Conservation (phyloP, 2,888 invertebrate genomes). For the Tiliacea citrago region DNA sequence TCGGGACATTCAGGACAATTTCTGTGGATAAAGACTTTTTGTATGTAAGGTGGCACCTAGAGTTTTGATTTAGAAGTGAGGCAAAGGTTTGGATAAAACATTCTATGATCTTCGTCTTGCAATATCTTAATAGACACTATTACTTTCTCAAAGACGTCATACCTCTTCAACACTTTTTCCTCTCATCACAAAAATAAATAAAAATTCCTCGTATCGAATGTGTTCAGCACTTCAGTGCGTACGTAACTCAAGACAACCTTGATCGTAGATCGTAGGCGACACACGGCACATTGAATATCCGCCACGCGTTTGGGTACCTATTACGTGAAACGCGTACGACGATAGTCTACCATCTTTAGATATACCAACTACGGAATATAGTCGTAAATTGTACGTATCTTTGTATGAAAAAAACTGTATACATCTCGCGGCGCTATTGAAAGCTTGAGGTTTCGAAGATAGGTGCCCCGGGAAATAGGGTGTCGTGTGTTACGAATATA, state of each 20-base stretch:
- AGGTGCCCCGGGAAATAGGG: slow-evolving; percentile 67
- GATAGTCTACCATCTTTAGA: slow-evolving; percentile 66
- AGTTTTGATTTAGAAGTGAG: neutral
- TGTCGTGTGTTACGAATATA: slow-evolving; percentile 58
- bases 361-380: slow-evolving; percentile 74
- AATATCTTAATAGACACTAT: neutral
- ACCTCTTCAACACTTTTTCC: neutral
- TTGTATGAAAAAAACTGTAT: slow-evolving; percentile 68
- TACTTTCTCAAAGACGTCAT: neutral
- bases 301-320: slow-evolving; percentile 66
- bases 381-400: slow-evolving; percentile 76
- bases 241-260: slow-evolving; percentile 54
- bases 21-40: too few species aligned
- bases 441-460: slow-evolving; percentile 69
- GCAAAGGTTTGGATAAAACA: neutral
- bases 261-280: slow-evolving; percentile 56
- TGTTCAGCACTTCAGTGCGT: slow-evolving; percentile 49
- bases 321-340: slow-evolving; percentile 68
- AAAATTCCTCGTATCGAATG: slow-evolving; percentile 48
- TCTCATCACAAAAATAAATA: slow-evolving; percentile 35
- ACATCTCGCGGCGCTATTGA: slow-evolving; percentile 66
- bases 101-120: neutral
- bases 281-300: slow-evolving; percentile 75
- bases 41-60: too few species aligned
- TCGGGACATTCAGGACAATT: neutral